phyloP scores from a whole-genome alignment of 2,888 invertebrate genomes.

The Vesta saturnalis region DNA sequence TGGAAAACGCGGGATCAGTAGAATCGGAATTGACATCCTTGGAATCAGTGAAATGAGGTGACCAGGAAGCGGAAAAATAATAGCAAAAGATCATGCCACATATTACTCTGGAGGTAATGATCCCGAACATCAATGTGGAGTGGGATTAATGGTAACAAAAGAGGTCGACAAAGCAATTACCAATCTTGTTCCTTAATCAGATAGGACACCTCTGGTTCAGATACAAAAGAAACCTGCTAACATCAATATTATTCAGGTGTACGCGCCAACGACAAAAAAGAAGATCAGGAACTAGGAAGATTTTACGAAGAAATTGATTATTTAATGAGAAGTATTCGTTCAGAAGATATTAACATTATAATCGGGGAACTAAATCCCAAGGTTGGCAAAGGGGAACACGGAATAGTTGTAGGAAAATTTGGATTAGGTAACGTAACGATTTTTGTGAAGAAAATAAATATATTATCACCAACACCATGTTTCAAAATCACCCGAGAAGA shows the following conservation, averaged over 20 bases:
- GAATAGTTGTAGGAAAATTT: background rate
- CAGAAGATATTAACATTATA: background rate
- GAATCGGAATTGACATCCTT: background rate
- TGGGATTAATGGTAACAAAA: too few species aligned
- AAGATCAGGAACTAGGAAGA: background rate
- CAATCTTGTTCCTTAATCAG: too few species aligned
- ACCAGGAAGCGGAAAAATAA: too few species aligned
- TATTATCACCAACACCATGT: too few species aligned
- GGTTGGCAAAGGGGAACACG: background rate
- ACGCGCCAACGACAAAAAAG: background rate
- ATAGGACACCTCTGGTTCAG: too few species aligned
- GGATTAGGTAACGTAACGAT: background rate
- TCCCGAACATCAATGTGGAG: background rate
- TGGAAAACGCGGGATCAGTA: background rate
- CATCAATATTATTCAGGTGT: background rate
- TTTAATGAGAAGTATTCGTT: background rate
- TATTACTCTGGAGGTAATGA: too few species aligned
- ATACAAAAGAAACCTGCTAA: background rate
- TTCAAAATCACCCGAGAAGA: background rate
- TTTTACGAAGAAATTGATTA: background rate
- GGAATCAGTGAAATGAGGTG: too few species aligned
- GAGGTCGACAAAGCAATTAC: too few species aligned
- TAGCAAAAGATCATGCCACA: too few species aligned
- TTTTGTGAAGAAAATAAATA: too few species aligned
- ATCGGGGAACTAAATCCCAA: too few species aligned